Conservation (phyloP, 2,797 vertebrate genomes). For the Selene dorsalis region DNA sequence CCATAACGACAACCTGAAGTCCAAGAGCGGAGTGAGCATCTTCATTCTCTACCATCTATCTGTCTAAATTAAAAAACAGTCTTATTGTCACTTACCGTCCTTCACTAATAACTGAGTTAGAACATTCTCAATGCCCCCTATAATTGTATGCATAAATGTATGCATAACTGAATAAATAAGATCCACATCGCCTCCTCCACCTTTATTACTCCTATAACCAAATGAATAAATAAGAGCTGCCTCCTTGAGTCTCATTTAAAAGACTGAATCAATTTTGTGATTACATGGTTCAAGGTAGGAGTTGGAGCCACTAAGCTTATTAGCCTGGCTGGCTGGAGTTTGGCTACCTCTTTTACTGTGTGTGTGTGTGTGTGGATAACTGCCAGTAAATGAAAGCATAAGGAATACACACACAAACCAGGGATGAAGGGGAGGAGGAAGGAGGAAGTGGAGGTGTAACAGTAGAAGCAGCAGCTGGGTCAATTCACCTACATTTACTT, state of each 20-base stretch:
- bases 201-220: constrained; percentile 18
- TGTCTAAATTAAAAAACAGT: not conserved
- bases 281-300: constrained; percentile 64
- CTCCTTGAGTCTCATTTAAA: constrained; percentile 41
- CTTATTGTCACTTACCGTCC: not conserved
- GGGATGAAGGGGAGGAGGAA: not conserved
- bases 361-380: constrained; percentile 27
- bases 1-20: no score
- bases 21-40: not conserved
- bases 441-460: not conserved
- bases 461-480: no score
- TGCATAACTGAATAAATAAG: constrained; percentile 2
- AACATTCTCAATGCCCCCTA: not conserved
- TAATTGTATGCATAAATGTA: not conserved
- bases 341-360: constrained; percentile 10
- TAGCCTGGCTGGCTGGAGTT: constrained; percentile 47
- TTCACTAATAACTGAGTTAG: not conserved
- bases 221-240: constrained; percentile 43
- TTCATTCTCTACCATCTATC: not conserved
- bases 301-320: constrained; percentile 65
- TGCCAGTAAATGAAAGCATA: constrained; percentile 11
- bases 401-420: not conserved
- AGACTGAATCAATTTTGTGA: constrained; percentile 66
- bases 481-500: no score
- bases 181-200: not conserved